Evolutionary conservation across 2,888 invertebrate species (phyloP).

Genomic region (Rhagium mordax): DNA sequence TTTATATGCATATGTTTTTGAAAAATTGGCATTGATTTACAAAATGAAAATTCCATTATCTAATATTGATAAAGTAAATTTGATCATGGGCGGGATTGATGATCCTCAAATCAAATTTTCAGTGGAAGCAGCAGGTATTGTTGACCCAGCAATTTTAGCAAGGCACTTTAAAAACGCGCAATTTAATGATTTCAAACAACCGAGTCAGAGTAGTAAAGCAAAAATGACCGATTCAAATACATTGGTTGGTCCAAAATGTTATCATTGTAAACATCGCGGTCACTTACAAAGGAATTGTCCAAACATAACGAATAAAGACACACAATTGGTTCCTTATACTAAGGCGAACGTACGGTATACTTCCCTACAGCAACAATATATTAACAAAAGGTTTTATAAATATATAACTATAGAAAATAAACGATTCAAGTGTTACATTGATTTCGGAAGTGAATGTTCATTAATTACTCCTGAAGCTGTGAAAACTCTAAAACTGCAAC

Average conservation of each 20-base stretch:
- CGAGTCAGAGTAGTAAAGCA: not conserved
- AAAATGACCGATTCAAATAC: not conserved
- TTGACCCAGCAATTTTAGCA: conserved; percentile 17
- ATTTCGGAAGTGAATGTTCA: not conserved
- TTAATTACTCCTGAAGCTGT: not conserved
- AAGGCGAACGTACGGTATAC: too few relatives aligned
- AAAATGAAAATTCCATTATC: conserved; percentile 18
- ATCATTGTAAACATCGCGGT: not conserved
- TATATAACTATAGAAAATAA: not conserved
- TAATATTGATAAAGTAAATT: conserved; percentile 34
- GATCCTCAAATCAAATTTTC: conserved; percentile 22
- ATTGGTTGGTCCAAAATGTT: not conserved
- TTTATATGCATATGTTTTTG: conserved; percentile 31
- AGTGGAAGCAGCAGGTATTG: conserved; percentile 27
- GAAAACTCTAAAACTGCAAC: not conserved
- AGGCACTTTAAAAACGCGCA: conserved; percentile 10
- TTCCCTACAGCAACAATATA: too few relatives aligned
- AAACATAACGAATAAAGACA: not conserved
- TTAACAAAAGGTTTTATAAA: not conserved
- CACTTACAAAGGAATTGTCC: not conserved
- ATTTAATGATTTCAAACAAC: not conserved
- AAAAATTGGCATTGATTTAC: too few relatives aligned
- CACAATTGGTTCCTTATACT: not conserved
- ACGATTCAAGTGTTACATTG: not conserved
- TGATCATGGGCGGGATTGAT: conserved; percentile 30